Conservation (phyloP, 92 coral and sea anemone species). For the Scolanthus callimorphus region DNA sequence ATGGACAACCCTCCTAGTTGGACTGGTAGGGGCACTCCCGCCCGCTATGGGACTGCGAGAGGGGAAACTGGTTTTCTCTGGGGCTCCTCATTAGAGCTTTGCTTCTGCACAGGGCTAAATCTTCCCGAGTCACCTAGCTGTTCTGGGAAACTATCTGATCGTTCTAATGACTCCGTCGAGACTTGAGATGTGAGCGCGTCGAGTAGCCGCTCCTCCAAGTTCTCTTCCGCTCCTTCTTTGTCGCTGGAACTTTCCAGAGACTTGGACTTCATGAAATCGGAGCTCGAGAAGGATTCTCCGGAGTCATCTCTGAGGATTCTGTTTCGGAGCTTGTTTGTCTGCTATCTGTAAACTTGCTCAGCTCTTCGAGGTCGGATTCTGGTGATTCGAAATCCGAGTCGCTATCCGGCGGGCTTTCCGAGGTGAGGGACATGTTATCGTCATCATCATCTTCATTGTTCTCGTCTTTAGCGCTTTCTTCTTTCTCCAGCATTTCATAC, state of each 20-base stretch:
- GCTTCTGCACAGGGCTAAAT: slow-evolving; percentile 37
- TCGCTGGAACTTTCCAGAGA: slow-evolving; percentile 51
- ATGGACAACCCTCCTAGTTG: slow-evolving; percentile 11
- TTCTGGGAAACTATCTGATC: slow-evolving; percentile 16
- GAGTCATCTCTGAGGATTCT: too few species aligned
- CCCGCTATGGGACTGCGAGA: too few species aligned
- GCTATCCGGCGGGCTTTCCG: slow-evolving; percentile 81
- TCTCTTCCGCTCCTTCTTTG: slow-evolving; percentile 47
- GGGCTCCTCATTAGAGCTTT: slow-evolving; percentile 54
- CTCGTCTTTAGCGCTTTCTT: slow-evolving; percentile 9
- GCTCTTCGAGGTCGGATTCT: slow-evolving; percentile 78
- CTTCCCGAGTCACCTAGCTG: slow-evolving; percentile 19
- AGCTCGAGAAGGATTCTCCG: too few species aligned
- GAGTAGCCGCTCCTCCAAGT: neutral
- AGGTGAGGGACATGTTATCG: slow-evolving; percentile 51
- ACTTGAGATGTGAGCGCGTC: slow-evolving; percentile 15
- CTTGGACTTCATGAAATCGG: slow-evolving; percentile 9
- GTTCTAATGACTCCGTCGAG: slow-evolving; percentile 24
- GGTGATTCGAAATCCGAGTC: slow-evolving; percentile 92
- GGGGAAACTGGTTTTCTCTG: slow-evolving; percentile 9
- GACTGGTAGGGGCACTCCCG: slow-evolving; percentile 33
- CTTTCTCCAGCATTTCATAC: slow-evolving; percentile 67
- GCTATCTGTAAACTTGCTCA: too few species aligned
- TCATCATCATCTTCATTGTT: slow-evolving; percentile 10
- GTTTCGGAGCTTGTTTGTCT: slow-evolving; percentile 43